Conservation (phyloP, 1,140 invertebrate genomes). For the Heliconius hewitsoni region DNA sequence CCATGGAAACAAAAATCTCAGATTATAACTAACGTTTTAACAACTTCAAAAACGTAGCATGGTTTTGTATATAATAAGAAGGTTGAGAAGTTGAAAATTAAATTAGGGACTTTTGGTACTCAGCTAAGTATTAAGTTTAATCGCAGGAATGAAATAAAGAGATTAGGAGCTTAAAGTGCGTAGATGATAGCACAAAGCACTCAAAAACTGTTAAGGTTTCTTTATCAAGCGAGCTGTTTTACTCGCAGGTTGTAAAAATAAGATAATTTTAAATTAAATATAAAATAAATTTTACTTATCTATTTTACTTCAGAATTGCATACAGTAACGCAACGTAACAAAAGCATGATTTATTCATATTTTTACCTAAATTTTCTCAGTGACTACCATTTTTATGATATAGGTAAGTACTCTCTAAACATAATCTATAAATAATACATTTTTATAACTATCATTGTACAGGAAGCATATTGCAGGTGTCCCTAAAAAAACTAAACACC, state of each 20-base stretch:
- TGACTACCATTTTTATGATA: not conserved
- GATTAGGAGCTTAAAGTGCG: not conserved
- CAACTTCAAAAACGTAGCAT: not conserved
- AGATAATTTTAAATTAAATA: not conserved
- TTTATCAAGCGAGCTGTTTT: not conserved
- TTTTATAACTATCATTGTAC: too few relatives aligned
- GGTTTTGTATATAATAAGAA: not conserved
- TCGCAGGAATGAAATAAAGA: not conserved
- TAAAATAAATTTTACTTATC: not conserved
- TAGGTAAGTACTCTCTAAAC: too few relatives aligned
- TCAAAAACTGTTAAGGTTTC: not conserved
- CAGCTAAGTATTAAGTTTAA: constrained; percentile 7
- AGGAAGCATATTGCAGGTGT: too few relatives aligned
- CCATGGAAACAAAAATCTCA: not conserved
- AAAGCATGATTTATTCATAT: not conserved
- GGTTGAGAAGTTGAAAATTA: not conserved
- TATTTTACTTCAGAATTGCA: not conserved
- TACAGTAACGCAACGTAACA: not conserved
- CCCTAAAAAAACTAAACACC: too few relatives aligned
- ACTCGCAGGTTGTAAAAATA: not conserved
- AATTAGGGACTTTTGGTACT: not conserved
- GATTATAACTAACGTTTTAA: not conserved
- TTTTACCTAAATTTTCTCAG: too few relatives aligned
- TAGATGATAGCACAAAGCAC: constrained; percentile 4
- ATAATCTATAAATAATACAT: too few relatives aligned